These are phyloP conservation scores for Nematopogon swammerdamellus DNA, from an alignment of 2,888 invertebrate genomes.

Conservation along the genomic window DNA sequence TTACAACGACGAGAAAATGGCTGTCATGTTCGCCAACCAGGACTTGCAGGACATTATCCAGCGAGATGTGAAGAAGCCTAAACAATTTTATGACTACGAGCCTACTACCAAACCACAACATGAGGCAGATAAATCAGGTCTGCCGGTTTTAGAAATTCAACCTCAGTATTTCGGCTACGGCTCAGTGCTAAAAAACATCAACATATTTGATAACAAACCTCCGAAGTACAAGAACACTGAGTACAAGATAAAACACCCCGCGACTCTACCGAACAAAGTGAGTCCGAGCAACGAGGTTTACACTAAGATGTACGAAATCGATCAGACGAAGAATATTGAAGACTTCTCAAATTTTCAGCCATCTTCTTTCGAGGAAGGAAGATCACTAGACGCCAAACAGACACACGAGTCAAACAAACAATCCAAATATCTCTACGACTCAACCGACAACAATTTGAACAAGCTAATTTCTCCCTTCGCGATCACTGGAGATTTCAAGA, in stretches of 20 bases:
- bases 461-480: conserved; percentile 15
- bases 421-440: conserved; percentile 25
- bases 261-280: too few species aligned
- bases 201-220: background rate
- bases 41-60: background rate
- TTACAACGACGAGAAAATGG: background rate
- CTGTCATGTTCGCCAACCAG: background rate
- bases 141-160: background rate
- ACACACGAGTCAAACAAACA: too few species aligned
- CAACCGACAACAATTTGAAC: conserved; percentile 29
- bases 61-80: background rate
- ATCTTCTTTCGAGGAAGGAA: background rate
- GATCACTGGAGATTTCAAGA: conserved; percentile 5
- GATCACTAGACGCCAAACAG: background rate
- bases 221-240: background rate
- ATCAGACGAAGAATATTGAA: conserved; percentile 5
- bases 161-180: background rate
- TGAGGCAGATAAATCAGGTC: background rate
- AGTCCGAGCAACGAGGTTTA: conserved; percentile 2
- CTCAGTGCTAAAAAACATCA: background rate
- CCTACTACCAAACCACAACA: background rate
- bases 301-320: conserved; percentile 5
- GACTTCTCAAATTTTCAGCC: conserved; percentile 3
- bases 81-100: background rate
- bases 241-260: background rate